Evolutionary conservation across 2,888 invertebrate genomes (phyloP).

Genomic region (Nasonovia ribisnigri): DNA sequence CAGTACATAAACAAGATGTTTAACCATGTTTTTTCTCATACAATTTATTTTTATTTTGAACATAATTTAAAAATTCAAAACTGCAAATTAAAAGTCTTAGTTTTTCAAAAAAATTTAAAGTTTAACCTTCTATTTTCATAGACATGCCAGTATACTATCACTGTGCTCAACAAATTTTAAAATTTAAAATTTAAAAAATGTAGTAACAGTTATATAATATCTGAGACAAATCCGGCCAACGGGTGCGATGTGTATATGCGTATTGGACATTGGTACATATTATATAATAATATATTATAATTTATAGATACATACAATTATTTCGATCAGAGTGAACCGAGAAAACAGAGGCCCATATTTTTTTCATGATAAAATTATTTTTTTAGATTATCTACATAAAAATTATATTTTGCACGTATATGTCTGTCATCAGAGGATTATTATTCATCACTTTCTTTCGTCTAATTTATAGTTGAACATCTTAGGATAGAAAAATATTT

Average conservation of each 20-base stretch:
- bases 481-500: not conserved
- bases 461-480: not conserved
- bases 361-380: not conserved
- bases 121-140: not conserved
- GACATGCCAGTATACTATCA: not conserved
- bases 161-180: not conserved
- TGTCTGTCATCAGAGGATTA: not conserved
- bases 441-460: not conserved
- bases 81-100: not conserved
- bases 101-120: not conserved
- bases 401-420: not conserved
- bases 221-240: not conserved
- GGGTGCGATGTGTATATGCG: not conserved
- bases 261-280: not conserved
- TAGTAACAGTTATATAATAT: not conserved
- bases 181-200: not conserved
- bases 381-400: not conserved
- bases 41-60: not conserved
- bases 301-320: not conserved
- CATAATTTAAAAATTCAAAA: not conserved
- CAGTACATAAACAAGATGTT: not conserved
- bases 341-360: not conserved
- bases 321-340: not conserved
- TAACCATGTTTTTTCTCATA: not conserved
- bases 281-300: not conserved